phyloP scores from a whole-genome alignment of 2,113 vertebrate species.

The Acinonyx jubatus region DNA sequence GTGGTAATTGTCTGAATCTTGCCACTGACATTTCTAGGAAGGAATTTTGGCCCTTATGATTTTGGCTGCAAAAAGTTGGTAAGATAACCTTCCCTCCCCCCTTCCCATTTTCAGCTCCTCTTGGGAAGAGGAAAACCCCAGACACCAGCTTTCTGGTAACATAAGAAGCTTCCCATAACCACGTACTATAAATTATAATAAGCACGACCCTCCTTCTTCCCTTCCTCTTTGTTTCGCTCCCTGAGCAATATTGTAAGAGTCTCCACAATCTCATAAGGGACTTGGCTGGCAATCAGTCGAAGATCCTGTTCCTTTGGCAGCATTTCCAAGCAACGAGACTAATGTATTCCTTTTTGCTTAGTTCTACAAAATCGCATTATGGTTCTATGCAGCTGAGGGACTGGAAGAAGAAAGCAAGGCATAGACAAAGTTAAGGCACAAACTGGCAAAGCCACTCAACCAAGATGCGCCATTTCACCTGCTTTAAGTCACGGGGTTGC shows the following conservation, averaged over 20 bases:
- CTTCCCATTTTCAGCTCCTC: constrained; percentile 65
- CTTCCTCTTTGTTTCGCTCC: constrained; percentile 82
- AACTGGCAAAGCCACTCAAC: constrained; percentile 52
- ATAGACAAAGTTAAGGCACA: constrained; percentile 59
- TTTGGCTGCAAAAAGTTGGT: constrained; percentile 71
- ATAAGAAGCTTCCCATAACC: constrained; percentile 79
- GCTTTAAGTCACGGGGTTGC: constrained; percentile 29
- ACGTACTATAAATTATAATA: constrained; percentile 73
- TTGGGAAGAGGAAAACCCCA: constrained; percentile 79
- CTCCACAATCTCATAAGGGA: constrained; percentile 79
- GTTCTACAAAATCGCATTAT: constrained; percentile 81
- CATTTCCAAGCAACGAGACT: constrained; percentile 73
- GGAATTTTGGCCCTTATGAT: constrained; percentile 75
- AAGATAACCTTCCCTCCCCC: constrained; percentile 47
- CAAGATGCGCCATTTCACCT: constrained; percentile 36
- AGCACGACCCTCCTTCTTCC: constrained; percentile 74
- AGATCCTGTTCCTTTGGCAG: constrained; percentile 84
- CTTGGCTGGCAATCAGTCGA: constrained; percentile 78
- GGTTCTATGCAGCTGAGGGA: constrained; percentile 73
- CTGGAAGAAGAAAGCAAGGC: constrained; percentile 67
- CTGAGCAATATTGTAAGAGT: constrained; percentile 75
- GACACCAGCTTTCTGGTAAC: constrained; percentile 79
- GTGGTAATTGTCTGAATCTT: constrained; percentile 65
- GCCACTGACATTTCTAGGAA: constrained; percentile 77
- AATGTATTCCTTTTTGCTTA: constrained; percentile 83